Conservation (phyloP, 2,888 invertebrate genomes). For the Melanchra persicariae region DNA sequence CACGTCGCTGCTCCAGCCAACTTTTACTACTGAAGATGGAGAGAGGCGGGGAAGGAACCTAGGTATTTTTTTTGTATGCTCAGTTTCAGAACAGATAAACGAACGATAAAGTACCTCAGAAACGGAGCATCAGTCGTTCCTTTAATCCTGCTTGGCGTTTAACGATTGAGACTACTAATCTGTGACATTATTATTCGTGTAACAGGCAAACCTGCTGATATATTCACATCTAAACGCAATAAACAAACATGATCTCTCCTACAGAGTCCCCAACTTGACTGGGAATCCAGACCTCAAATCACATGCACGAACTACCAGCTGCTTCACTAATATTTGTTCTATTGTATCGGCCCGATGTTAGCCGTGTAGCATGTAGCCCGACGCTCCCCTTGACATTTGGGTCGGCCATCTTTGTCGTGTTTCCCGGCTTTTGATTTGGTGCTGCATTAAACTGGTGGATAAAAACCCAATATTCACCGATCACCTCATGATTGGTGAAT, state of each 20-base stretch:
- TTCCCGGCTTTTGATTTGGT: slow-evolving; percentile 33
- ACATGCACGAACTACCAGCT: slow-evolving; percentile 22
- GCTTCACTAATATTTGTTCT: slow-evolving; percentile 45
- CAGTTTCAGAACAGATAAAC: too few relatives aligned
- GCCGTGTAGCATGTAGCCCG: slow-evolving; percentile 27
- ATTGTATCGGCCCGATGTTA: slow-evolving; percentile 5
- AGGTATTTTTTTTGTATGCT: too few relatives aligned
- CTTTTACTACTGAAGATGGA: too few relatives aligned
- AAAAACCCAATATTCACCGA: too few relatives aligned
- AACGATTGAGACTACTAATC: too few relatives aligned
- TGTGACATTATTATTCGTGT: too few relatives aligned
- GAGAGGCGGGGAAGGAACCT: too few relatives aligned
- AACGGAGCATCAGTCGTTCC: too few relatives aligned
- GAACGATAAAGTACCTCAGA: too few relatives aligned
- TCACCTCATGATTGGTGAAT: neutral
- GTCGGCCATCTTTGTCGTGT: slow-evolving; percentile 32
- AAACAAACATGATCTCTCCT: neutral
- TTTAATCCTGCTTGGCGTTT: too few relatives aligned
- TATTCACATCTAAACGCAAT: neutral
- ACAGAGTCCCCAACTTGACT: neutral
- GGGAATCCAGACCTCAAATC: slow-evolving; percentile 31
- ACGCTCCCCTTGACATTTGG: slow-evolving; percentile 38
- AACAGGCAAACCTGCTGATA: neutral
- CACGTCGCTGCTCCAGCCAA: too few relatives aligned
- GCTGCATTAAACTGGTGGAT: slow-evolving; percentile 1